Base-by-base conservation (phyloP, 1,140 invertebrate species). In the Pogonomyrmex californicus region DNA sequence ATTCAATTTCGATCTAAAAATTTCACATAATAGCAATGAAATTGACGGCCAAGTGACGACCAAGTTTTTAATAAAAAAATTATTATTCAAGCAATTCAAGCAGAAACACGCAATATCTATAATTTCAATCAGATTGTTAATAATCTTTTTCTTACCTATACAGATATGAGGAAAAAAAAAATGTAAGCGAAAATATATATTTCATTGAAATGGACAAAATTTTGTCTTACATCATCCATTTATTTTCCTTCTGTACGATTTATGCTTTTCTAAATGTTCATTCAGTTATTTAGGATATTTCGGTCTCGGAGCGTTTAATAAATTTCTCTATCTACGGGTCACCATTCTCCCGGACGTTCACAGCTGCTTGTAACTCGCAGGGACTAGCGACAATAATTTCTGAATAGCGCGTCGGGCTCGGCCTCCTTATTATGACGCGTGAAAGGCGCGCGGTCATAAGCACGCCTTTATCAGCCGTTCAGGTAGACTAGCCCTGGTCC, bases 381-480 rank as follows among this genome's bases (percentile, higher is more conserved):
- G 23, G 36, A 71, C 38, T 38, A 60, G 68, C 51, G 79, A 73
- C 66, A 58, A 60, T 83, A 73, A 83, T 83, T 73, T 60, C 30
- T 47, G 30, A 60, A 83, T 62, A 47, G 56, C 33, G 54, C 66
- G 12, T 12, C 56, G 30, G 56, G 41, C 51, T 41, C 30, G 68
- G 68, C n/a, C 68, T 49, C 30, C 49, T 47, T 73, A 82, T 83
- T 83, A 83, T 83, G 68, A 83, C 79, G 79, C 79, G 79, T 83
- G 68, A 38, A 71, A 54, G 65, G 49, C 30, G 63, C 81, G 81
- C 62, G 51, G 79, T 78, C 63, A 51, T 51, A 60, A 83, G 76
- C 62, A 86, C 66, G 66, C 77, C 68, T 89, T 90, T 89, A 90
- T 90, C 78, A 86, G 63, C 65, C 47, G 73, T 36, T 54, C 89